These are phyloP conservation scores for Syrrhaptes paradoxus DNA, from an alignment of 2,113 vertebrate species.

Conservation along the genomic window DNA sequence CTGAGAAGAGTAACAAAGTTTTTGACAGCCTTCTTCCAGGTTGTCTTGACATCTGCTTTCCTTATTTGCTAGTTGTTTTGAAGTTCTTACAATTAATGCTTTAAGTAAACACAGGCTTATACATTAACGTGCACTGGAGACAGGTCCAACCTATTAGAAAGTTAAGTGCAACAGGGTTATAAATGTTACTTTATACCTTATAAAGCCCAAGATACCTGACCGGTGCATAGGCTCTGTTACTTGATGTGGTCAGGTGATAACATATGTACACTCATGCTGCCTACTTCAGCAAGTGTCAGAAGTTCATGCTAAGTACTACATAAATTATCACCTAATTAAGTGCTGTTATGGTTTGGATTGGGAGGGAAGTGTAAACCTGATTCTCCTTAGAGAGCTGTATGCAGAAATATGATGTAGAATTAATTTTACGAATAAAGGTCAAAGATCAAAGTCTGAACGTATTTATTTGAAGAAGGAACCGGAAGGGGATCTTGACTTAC, in stretches of 20 bases:
- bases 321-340: constrained; percentile 87
- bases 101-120: constrained; percentile 36
- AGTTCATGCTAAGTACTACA: constrained; percentile 82
- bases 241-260: constrained; percentile 81
- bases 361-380: constrained; percentile 75
- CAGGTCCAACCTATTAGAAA: constrained; percentile 59
- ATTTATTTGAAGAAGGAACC: constrained; percentile 47
- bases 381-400: constrained; percentile 81
- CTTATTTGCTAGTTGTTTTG: constrained; percentile 43
- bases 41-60: constrained; percentile 61
- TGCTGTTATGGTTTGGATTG: constrained; percentile 75
- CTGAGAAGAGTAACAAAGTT: background rate
- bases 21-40: background rate
- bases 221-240: constrained; percentile 24
- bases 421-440: constrained; percentile 76
- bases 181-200: constrained; percentile 74
- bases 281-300: constrained; percentile 74
- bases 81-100: constrained; percentile 34
- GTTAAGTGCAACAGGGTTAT: constrained; percentile 65
- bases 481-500: constrained; percentile 22
- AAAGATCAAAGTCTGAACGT: constrained; percentile 68
- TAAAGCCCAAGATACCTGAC: constrained; percentile 75
- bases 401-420: constrained; percentile 81
- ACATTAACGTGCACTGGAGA: constrained; percentile 68
- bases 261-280: constrained; percentile 70